A percentile compares a stretch with the other conserved stretches of the same genome.
Conservation (phyloP, 2,888 invertebrate species). For the Operophtera brumata region DNA sequence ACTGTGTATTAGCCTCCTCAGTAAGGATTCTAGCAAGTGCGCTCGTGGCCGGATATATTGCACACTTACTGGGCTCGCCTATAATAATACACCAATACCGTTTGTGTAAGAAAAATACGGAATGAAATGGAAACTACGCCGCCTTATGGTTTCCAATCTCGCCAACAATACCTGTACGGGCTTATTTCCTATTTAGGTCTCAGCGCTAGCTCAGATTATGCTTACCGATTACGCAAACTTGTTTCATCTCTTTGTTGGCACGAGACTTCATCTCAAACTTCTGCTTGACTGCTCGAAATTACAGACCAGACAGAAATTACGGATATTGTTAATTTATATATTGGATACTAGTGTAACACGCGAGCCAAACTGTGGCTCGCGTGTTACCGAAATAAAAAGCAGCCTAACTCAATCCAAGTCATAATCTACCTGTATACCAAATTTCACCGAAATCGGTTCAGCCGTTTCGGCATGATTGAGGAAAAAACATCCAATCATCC, state of each 20-base stretch:
- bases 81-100: slow-evolving; percentile 76
- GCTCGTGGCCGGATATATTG: slow-evolving; percentile 69
- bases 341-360: no score
- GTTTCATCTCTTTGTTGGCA: slow-evolving; percentile 1
- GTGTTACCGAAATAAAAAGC: no score
- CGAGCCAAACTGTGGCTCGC: no score
- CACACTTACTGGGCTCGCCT: slow-evolving; percentile 75
- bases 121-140: slow-evolving; percentile 71
- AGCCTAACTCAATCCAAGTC: no score
- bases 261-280: slow-evolving; percentile 7
- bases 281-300: no score
- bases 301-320: no score
- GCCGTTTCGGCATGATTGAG: no score
- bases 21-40: slow-evolving; percentile 64
- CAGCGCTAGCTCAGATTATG: slow-evolving; percentile 9
- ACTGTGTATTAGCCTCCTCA: slow-evolving; percentile 44
- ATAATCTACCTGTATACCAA: no score
- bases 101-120: slow-evolving; percentile 73
- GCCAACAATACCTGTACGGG: slow-evolving; percentile 47
- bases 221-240: background rate
- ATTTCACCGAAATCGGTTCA: no score
- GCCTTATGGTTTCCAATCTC: slow-evolving; percentile 70
- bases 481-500: no score
- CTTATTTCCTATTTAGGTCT: slow-evolving; percentile 53
- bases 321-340: no score